phyloP scores from a whole-genome alignment of 2,113 vertebrate species.

The Chelonoidis abingdonii region DNA sequence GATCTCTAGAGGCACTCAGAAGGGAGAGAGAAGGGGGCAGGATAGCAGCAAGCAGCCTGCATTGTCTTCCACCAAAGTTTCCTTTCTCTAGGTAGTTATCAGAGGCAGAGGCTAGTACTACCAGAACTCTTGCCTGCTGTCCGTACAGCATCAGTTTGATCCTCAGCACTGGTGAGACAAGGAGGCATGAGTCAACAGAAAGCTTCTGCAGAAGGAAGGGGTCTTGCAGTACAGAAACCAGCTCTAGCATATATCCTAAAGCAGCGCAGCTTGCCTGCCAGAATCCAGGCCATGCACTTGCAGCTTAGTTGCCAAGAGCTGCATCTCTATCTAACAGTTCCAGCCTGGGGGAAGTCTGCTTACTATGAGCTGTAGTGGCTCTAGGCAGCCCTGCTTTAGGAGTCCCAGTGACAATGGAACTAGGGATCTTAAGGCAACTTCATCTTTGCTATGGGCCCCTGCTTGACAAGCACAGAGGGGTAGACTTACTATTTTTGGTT shows the following conservation, averaged over 20 bases:
- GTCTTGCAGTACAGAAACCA: background rate
- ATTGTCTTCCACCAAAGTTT: constrained; percentile 23
- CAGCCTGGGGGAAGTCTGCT: fast-evolving
- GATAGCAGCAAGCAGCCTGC: constrained; percentile 69
- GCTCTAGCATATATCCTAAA: background rate
- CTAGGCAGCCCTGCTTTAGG: background rate
- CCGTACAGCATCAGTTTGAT: background rate
- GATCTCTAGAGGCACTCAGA: constrained; percentile 79
- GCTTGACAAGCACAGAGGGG: constrained; percentile 10
- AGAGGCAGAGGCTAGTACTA: background rate
- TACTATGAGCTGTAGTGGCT: background rate
- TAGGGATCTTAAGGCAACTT: constrained; percentile 52
- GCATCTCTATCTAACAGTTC: background rate
- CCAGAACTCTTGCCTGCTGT: no score
- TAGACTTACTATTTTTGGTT: constrained; percentile 50
- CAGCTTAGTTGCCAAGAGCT: background rate
- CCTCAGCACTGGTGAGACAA: background rate
- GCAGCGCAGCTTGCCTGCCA: constrained; percentile 3
- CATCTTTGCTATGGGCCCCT: background rate
- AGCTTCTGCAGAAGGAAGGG: background rate
- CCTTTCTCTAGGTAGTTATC: constrained; percentile 16
- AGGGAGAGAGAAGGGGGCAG: constrained; percentile 26
- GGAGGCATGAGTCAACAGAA: fast-evolving
- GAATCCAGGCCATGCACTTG: background rate
- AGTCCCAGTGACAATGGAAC: background rate